Percentiles rank a stretch among this genome's conserved stretches.
Conservation (phyloP, 1,140 invertebrate genomes). For the Steinernema khuongi region DNA sequence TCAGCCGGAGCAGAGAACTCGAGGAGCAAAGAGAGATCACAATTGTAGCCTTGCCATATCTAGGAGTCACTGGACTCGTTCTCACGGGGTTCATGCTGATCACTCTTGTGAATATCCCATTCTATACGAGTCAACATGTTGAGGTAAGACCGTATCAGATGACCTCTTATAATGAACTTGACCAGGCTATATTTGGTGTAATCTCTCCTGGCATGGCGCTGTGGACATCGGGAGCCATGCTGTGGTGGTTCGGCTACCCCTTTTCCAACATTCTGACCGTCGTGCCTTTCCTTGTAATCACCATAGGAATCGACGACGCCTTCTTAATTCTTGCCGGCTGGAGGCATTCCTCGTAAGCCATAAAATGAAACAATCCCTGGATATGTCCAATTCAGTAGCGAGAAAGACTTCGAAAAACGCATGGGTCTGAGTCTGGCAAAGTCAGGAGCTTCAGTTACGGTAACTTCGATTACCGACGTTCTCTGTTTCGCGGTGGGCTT, state of each 20-base stretch:
- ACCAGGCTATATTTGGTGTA: constrained; percentile 47
- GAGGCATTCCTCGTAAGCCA: constrained; percentile 51
- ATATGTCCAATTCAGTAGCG: constrained; percentile 1
- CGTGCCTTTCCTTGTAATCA: constrained; percentile 53
- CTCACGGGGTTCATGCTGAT: constrained; percentile 49
- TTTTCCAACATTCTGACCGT: constrained; percentile 55
- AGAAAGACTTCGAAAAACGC: constrained; percentile 30
- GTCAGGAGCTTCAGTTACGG: constrained; percentile 52
- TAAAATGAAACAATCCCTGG: neutral
- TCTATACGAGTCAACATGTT: constrained; percentile 51
- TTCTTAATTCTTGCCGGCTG: constrained; percentile 54
- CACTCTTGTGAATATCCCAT: constrained; percentile 45
- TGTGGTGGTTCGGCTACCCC: constrained; percentile 47
- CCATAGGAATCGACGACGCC: constrained; percentile 54
- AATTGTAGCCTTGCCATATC: constrained; percentile 44
- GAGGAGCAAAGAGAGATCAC: constrained; percentile 50
- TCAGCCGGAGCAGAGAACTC: constrained; percentile 50
- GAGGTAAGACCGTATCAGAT: too few species aligned
- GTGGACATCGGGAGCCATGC: constrained; percentile 45
- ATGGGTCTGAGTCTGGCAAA: constrained; percentile 52
- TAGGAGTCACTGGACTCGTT: constrained; percentile 45
- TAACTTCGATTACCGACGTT: constrained; percentile 53
- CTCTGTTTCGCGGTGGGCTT: constrained; percentile 55
- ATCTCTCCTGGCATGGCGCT: constrained; percentile 54
- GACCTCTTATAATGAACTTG: neutral